Base-by-base conservation (phyloP, 2,888 invertebrate genomes). In the Coleophora flavipennella region DNA sequence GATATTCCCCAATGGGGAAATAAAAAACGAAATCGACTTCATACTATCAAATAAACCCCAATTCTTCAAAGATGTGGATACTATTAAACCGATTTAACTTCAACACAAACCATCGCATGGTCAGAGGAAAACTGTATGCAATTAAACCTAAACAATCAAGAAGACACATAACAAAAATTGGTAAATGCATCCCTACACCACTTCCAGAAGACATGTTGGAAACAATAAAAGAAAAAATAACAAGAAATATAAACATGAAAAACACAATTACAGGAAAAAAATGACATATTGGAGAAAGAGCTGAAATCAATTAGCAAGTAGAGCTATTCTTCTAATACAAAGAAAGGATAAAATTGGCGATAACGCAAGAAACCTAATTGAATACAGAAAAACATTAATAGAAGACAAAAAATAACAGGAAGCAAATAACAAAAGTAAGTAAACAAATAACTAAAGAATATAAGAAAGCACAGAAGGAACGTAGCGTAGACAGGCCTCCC, bases 1-100 rank as follows among this genome's bases (percentile, higher is more conserved):
- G 48, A 29, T 28, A 26, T 50, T 48, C 9, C 49, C 50, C 3
- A 43, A 53, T 20, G 49, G 50, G 0, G 8, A 13, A 33, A 33
- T 39, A 39, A 45, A 35, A 44, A 50, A 49, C 31, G 46, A 51
- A 14, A 51, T 50, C 39, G 49, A 53, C 31, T 50, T 36, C 13
- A 46, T 49, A 37, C 46, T 34, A 41, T 44, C 41, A 35, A 46
- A 52, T 12, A 28, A 34, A 33, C 31, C 25, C 26, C 31, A 37
- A 27, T 2, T 1, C 8, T 27, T 27, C 28, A 8, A 1, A 27
- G 1, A 27, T 27, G 10, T 27, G 2, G 10, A 27, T 27, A 10
- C 10, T 8, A 27, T 27, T 10, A 27, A n/a, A 27, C 10, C 28
- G 10, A 27, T 10, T 27, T 9, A 27, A 27, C 28, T 27, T 27